Base-by-base conservation (phyloP, 1,140 invertebrate genomes). In the Limonius californicus region DNA sequence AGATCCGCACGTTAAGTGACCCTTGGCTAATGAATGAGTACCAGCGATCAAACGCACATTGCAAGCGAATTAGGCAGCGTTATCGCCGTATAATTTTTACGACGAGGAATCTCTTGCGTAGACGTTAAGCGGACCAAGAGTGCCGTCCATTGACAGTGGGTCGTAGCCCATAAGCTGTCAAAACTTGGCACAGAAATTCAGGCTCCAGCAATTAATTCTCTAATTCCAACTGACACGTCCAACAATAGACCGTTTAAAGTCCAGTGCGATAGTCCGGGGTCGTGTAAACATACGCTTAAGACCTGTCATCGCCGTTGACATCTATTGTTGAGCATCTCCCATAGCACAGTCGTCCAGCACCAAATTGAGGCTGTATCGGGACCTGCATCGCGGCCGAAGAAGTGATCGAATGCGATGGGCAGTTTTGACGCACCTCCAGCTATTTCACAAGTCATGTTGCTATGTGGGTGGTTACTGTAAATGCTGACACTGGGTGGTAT, bases 251-350 rank as follows among this genome's bases (percentile, higher is more conserved):
- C 66, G 59, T 69, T 69, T 69, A 67, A 65, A 67, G 63, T 54
- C 57, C 62, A 61, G 59, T 55, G 55, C 61, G 54, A 66, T 59
- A 54, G 60, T 55, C 61, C 50, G n/a, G 64, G 66, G 62, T 64
- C 66, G 63, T 66, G 66, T 67, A 68, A 70, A 70, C 68, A 70
- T 62, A 67, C 63, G 61, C 68, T 68, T 64, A 69, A 69, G 63
- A 65, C 65, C 68, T 69, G 68, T 69, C 68, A 68, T 57, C 68
- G 27, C 32, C 58, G 68, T 21, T 70, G 68, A 70, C 68, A 66
- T 66, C 68, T 61, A 70, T 70, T 70, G 68, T 70, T 59, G 60
- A 67, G 64, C 62, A 64, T 64, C 54, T 64, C 50, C 16, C 61
- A 60, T 63, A 16, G 39, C 32, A 23, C 35, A 61, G 30, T 42